phyloP scores from a whole-genome alignment of 2,797 vertebrate genomes.

The Crenichthys baileyi region DNA sequence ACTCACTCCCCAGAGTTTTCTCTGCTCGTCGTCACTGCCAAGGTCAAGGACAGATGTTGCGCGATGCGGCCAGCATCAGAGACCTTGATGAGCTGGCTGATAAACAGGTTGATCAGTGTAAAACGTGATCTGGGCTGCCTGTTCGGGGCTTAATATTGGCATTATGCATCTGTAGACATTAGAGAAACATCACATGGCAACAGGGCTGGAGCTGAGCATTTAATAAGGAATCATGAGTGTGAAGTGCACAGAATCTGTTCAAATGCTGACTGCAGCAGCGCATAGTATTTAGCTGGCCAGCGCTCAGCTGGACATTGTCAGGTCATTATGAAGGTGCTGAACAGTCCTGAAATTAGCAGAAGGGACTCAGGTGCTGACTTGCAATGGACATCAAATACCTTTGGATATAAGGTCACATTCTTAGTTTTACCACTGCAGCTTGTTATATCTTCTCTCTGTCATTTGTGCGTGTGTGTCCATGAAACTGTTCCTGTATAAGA shows the following conservation, averaged over 20 bases:
- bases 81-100: constrained; percentile 12
- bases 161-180: constrained; percentile 5
- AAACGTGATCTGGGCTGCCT: constrained; percentile 21
- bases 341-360: constrained; percentile 5
- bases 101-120: constrained; percentile 18
- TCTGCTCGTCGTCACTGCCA: constrained; percentile 24
- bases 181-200: background rate
- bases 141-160: constrained; percentile 20
- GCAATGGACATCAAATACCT: background rate
- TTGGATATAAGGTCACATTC: background rate
- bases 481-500: background rate
- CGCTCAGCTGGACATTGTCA: constrained; percentile 28
- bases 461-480: background rate
- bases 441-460: background rate
- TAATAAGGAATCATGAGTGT: constrained; percentile 54
- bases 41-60: constrained; percentile 66
- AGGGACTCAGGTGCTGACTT: constrained; percentile 12
- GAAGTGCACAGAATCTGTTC: constrained; percentile 25
- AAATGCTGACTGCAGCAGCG: constrained; percentile 7
- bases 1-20: constrained; percentile 5
- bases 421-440: background rate
- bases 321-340: constrained; percentile 34
- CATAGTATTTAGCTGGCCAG: no score
- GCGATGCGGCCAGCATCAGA: constrained; percentile 28
- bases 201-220: constrained; percentile 23